Evolutionary conservation across 2,888 invertebrate species (phyloP), one percentile per base, ranked within the genome.

Genomic region (Ashinkailepas kermadecensis): DNA sequence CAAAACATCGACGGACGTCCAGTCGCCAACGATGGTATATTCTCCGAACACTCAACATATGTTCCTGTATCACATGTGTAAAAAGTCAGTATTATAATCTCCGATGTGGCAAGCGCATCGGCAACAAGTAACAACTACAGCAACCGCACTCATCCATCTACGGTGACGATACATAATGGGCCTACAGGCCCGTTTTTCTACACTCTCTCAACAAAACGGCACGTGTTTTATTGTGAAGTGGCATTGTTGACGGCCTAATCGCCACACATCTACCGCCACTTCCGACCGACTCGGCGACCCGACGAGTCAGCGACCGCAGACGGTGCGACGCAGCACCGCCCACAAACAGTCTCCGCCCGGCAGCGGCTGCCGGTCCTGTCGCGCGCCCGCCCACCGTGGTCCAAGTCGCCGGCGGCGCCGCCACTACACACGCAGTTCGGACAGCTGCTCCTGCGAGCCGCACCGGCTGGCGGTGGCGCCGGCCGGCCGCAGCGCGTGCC

Each of bases 351-450:
- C 39, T 39, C 39, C 39, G 4, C 39, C 4, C 39, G 39, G 4
- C 39, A 39, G 39, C 39, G 39, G 39, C 39, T 39, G 39, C 39
- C 39, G 4, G 39, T 39, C 2, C 39, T 4, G 39, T 39, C 39
- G 39, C 39, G 39, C 39, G 39, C 39, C 2, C 39, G 39, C 39
- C 39, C 39, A 39, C 39, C 39, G 39, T 39, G 39, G 39, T 39
- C 39, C 39, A 39, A n/a, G n/a, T n/a, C 39, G 39, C 39, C 2
- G 39, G 2, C 39, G 39, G 4, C 39, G 39, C 39, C 39, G 39
- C 39, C 74, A 56, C 74, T 74, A 74, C 54, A 74, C 74, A 10
- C 56, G 74, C 56, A 74, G 74, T 74, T 74, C 74, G 9, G 74
- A 74, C 2, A 74, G 56, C 54, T 56, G 74, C 56, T 74, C 74